Conservation (phyloP, 2,888 invertebrate genomes). For the Coremacera marginata region DNA sequence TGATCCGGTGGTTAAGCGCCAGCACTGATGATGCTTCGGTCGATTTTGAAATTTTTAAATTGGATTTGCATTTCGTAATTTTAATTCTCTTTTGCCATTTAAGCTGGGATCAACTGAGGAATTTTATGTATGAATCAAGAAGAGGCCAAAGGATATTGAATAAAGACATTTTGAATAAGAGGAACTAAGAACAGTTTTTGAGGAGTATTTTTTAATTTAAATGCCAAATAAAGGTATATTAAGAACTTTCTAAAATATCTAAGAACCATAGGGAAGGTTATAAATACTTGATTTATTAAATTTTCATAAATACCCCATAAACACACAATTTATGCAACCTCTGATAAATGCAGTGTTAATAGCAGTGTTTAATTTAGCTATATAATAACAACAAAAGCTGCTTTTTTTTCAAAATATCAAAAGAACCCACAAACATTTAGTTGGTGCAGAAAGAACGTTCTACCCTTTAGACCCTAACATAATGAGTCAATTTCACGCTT, state of each 20-base stretch:
- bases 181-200: too few relatives aligned
- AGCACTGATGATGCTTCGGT: background rate
- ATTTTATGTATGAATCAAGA: too few relatives aligned
- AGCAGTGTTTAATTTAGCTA: slow-evolving; percentile 13
- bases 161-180: too few relatives aligned
- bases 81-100: slow-evolving; percentile 27
- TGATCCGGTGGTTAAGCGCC: background rate
- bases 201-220: background rate
- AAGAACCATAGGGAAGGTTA: background rate
- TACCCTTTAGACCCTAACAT: slow-evolving; percentile 24
- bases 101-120: background rate
- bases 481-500: slow-evolving; percentile 65
- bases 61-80: slow-evolving; percentile 31
- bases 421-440: background rate
- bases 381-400: background rate
- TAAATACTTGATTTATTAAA: background rate
- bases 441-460: background rate
- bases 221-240: background rate
- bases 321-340: slow-evolving; percentile 9
- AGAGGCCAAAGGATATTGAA: too few relatives aligned
- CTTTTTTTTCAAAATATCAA: background rate
- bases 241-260: background rate
- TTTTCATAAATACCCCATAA: background rate
- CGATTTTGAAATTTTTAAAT: slow-evolving; percentile 34
- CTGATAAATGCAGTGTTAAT: slow-evolving; percentile 44